phyloP scores from a whole-genome alignment of 2,113 vertebrate species.

The Rhabdornis inornatus region DNA sequence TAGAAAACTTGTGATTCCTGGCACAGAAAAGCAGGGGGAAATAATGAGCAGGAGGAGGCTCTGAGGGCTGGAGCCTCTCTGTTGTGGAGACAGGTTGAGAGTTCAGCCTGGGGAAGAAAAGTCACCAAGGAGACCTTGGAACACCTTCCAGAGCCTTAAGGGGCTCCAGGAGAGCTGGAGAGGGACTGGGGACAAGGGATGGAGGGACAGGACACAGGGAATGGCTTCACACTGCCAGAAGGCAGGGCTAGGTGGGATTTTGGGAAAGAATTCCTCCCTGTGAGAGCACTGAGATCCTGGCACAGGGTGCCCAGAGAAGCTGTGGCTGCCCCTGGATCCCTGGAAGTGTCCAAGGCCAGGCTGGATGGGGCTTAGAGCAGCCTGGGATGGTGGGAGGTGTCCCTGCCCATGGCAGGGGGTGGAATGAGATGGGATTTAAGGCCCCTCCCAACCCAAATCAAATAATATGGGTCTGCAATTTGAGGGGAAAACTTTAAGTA shows the following conservation, averaged over 20 bases:
- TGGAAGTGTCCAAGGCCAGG: neutral
- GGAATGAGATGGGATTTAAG: neutral
- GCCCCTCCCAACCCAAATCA: neutral
- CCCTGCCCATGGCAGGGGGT: neutral
- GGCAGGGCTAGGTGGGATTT: fast-evolving
- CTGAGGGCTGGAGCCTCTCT: neutral
- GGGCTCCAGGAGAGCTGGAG: neutral
- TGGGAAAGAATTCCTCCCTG: fast-evolving
- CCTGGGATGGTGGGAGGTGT: fast-evolving
- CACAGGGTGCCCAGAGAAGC: neutral
- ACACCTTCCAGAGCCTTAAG: fast-evolving
- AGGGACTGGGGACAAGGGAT: neutral
- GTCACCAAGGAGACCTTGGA: fast-evolving
- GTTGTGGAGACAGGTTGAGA: neutral
- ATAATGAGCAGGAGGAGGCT: neutral
- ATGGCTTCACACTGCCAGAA: neutral
- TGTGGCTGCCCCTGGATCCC: neutral
- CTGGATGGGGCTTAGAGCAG: fast-evolving
- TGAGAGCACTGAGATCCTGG: fast-evolving
- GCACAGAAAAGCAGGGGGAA: neutral
- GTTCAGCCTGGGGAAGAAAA: neutral
- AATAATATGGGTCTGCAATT: neutral
- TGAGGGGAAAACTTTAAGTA: fast-evolving
- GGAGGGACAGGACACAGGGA: neutral
- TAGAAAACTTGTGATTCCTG: neutral